Percentiles rank a stretch among this genome's conserved stretches.
Evolutionary conservation across 2,797 vertebrate genomes (phyloP).

Genomic region (Sciurus carolinensis): DNA sequence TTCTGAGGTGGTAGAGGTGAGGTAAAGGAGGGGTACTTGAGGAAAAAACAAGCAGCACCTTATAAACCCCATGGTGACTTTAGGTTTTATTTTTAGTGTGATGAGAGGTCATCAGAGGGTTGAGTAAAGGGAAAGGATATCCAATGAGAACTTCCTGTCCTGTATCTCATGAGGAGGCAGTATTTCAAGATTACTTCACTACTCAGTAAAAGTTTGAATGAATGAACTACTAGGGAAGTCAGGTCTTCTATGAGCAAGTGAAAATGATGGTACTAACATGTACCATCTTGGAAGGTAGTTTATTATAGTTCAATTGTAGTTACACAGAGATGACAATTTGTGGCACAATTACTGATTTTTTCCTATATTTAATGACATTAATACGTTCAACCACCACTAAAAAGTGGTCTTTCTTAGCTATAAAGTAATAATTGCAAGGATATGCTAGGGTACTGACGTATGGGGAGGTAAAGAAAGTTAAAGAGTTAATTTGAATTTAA

Average conservation of each 20-base stretch:
- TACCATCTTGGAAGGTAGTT: neutral
- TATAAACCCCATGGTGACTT: neutral
- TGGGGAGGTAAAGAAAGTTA: neutral
- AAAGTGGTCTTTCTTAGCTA: neutral
- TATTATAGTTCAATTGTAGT: neutral
- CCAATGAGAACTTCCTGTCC: neutral
- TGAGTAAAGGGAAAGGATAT: neutral
- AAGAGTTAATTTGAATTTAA: constrained; percentile 36
- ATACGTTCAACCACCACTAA: neutral
- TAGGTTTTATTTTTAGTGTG: neutral
- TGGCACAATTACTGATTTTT: neutral
- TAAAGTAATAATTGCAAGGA: neutral
- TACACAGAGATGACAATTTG: neutral
- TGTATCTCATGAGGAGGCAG: neutral
- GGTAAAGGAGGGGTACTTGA: neutral
- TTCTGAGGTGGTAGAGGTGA: neutral
- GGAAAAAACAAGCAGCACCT: neutral
- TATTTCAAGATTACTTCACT: constrained; percentile 1
- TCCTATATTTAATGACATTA: constrained; percentile 18
- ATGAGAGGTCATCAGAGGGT: neutral
- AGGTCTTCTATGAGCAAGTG: neutral
- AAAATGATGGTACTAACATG: neutral
- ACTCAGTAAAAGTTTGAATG: neutral
- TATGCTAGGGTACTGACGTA: neutral
- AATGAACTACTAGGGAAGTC: neutral